Evolutionary conservation across 2,797 vertebrate species (phyloP).

Genomic region (Gallirallus australis): DNA sequence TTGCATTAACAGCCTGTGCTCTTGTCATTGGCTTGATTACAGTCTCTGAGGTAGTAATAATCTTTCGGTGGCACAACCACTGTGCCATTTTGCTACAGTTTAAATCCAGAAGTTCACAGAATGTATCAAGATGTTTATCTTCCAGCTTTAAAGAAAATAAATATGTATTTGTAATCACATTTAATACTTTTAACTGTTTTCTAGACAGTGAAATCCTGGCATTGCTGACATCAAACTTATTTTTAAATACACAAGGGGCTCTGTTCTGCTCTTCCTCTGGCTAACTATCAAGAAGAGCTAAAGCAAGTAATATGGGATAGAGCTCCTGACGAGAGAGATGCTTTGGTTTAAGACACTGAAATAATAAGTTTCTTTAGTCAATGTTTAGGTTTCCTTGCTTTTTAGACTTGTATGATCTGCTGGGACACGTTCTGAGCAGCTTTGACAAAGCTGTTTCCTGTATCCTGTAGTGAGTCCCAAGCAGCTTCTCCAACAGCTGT

Average conservation of each 20-base stretch:
- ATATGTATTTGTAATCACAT: neutral
- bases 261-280: neutral
- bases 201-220: neutral
- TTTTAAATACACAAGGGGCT: neutral
- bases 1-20: slow-evolving; percentile 86
- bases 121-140: slow-evolving; percentile 86
- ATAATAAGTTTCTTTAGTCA: neutral
- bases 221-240: neutral
- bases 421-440: neutral
- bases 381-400: neutral
- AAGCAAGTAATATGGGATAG: neutral
- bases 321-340: neutral
- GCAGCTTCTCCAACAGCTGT: neutral
- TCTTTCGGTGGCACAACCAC: slow-evolving; percentile 92
- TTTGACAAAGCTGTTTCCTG: neutral
- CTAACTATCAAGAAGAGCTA: neutral
- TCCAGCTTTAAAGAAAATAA: slow-evolving; percentile 75
- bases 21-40: slow-evolving; percentile 90
- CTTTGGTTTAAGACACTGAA: neutral
- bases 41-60: slow-evolving; percentile 87
- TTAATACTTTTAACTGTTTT: neutral
- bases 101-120: slow-evolving; percentile 90
- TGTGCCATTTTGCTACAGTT: slow-evolving; percentile 75
- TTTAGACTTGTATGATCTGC: neutral
- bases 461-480: neutral